Base-by-base conservation (phyloP, 2,888 invertebrate genomes). In the Labia minor region DNA sequence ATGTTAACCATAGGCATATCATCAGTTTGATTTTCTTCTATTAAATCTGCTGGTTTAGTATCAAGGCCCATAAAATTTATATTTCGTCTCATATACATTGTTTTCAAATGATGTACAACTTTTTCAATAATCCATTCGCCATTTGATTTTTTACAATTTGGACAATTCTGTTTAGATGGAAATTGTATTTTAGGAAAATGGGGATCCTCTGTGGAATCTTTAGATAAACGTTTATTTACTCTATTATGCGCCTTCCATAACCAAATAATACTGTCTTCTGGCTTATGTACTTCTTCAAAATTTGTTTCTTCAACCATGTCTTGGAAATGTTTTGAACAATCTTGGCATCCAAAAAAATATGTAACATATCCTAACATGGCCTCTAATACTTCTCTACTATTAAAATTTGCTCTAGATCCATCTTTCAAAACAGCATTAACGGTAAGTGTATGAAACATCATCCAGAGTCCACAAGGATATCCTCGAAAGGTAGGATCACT, bases 401-500 rank as follows among this genome's bases (percentile, higher is more conserved):
- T 71, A 19, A 69, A 61, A 67, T 71, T 68, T 33, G 71, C 70
- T 37, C 73, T 71, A 61, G 70, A 73, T 49, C 75, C 73, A 66
- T 76, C 74, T 68, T 75, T 76, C 37, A 76, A 73, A 67, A 79
- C 78, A 11, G 90, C 87, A 75, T 87, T 87, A 0, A 95, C 91
- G 0, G 94, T 92, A 67, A 99, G 78, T 37, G 88, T 89, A 75
- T 99, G 99, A 76, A 96, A 99, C 72, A 95, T 78, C 14, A 87
- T 89, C 99, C 99, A 99, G 33, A 99, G 80, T 0, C 95, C 90
- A 78, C 98, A 99, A 0, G 95, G 90, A 76, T 92, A 98, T 11
- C 96, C 95, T 65, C 97, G 82, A 73, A 83, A 86, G 69, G 82
- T 81, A 0, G 85, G 78, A 67, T 83, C 81, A 72, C 94, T 94